Percentiles rank a stretch among this genome's conserved stretches.
These are phyloP conservation scores for Fopius arisanus DNA, from an alignment of 1,140 invertebrate species.

Conservation along the genomic window DNA sequence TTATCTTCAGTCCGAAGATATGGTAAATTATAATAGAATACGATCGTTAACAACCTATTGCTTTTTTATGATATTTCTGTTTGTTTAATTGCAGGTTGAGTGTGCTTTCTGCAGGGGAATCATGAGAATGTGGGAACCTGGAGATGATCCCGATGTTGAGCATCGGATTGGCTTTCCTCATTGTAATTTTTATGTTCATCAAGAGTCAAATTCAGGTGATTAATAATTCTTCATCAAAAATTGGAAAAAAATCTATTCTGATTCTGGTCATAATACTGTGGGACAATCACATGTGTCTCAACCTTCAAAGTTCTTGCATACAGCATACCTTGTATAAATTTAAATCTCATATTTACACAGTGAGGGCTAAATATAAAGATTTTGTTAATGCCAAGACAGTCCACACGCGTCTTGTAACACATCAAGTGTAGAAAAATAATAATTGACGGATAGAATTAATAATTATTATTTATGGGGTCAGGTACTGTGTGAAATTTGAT, in stretches of 20 bases:
- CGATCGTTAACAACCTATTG: too few species aligned
- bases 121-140: conserved; percentile 75
- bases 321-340: background rate
- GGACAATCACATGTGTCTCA: too few species aligned
- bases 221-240: conserved; percentile 10
- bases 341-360: background rate
- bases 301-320: background rate
- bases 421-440: conserved; percentile 25
- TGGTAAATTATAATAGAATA: conserved; percentile 46
- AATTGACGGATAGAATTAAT: conserved; percentile 8
- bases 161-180: conserved; percentile 76
- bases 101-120: conserved; percentile 85
- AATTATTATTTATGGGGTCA: conserved; percentile 35
- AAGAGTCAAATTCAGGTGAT: conserved; percentile 53
- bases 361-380: conserved; percentile 28
- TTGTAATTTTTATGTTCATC: conserved; percentile 69
- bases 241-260: too few species aligned
- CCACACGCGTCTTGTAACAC: conserved; percentile 19
- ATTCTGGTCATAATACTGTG: too few species aligned
- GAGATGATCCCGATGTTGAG: conserved; percentile 78
- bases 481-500: too few species aligned
- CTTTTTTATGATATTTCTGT: background rate
- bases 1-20: conserved; percentile 70
- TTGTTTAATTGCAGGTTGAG: conserved; percentile 69
- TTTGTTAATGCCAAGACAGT: conserved; percentile 22